Evolutionary conservation across 2,797 vertebrate species (phyloP).

Genomic region (Muscicapa comitata): DNA sequence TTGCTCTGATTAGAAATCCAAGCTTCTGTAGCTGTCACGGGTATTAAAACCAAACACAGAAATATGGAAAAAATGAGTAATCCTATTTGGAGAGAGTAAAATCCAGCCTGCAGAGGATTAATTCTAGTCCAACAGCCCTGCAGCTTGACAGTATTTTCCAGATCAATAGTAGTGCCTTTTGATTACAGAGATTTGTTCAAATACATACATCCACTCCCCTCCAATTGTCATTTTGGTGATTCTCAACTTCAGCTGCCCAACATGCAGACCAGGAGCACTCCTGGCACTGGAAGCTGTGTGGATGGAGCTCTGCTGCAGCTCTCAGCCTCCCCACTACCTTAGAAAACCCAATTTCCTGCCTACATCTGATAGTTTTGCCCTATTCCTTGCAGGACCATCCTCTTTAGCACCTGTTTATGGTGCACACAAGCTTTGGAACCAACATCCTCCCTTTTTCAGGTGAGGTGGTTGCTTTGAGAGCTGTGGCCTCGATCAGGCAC

Average conservation of each 20-base stretch:
- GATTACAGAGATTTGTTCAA: background rate
- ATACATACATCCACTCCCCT: background rate
- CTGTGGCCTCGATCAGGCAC: background rate
- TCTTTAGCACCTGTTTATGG: background rate
- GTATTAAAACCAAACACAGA: conserved; percentile 50
- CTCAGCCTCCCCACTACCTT: background rate
- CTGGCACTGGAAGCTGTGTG: background rate
- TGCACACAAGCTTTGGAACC: background rate
- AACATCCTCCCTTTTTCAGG: background rate
- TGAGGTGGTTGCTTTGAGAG: background rate
- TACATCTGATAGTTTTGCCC: background rate
- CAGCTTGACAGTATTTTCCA: conserved; percentile 29
- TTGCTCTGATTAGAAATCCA: conserved; percentile 26
- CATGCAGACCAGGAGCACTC: background rate
- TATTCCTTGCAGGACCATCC: background rate
- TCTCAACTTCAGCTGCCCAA: background rate
- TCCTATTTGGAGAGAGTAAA: conserved; percentile 38
- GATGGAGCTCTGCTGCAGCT: background rate
- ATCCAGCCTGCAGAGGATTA: conserved; percentile 48
- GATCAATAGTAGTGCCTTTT: background rate
- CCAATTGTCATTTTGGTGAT: background rate
- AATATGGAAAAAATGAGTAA: conserved; percentile 60
- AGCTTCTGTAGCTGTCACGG: background rate
- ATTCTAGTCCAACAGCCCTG: background rate
- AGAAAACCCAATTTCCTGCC: background rate